Base-by-base conservation (phyloP, 2,113 vertebrate species). In the Apteryx owenii region DNA sequence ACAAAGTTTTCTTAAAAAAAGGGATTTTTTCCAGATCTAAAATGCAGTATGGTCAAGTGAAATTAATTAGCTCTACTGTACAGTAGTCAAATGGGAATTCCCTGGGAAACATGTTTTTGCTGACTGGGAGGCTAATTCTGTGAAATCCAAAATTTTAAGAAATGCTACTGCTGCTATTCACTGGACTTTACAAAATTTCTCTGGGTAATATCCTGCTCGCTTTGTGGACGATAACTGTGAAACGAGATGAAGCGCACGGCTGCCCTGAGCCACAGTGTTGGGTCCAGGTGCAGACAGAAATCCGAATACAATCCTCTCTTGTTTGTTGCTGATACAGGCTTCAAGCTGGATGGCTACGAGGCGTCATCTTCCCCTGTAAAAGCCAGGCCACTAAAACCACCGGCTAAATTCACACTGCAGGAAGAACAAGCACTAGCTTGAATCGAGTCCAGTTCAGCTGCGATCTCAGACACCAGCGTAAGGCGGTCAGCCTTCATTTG, bases 231-330 rank as follows among this genome's bases (percentile, higher is more conserved):
- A 87, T 53, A 82, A 66, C n/a, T 29, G 40, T 2, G 54, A 61
- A 64, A 69, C 70, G 87, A 92, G 66, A 58, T 50, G 70, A 80
- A 90, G 46, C 3, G 4, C 50, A 11, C 44, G 70, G 91, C 72
- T 81, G 56, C 78, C 80, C 64, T 7, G 25, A 90, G 71, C 72
- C 2, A 0, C 56, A 78, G 69, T 72, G 75, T 75, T 85, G 22
- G 90, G 78, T 77, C 89, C 78, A 25, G 78, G 60, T 46, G 71
- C 36, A 88, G 87, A 89, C 9, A 73, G 71, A 46, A 95, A 89
- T 77, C 53, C 7, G 53, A 72, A 73, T 6, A 80, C 44, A 42
- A 1, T 8, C 7, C 10, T 5, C 3, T 15, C 3, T 3, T 56
- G 31, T 79, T 76, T 80, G 44, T 28, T 89, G 44, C 31, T 73